These are phyloP conservation scores for Mythimna loreyi DNA, from an alignment of 2,888 invertebrate species.

Conservation along the genomic window DNA sequence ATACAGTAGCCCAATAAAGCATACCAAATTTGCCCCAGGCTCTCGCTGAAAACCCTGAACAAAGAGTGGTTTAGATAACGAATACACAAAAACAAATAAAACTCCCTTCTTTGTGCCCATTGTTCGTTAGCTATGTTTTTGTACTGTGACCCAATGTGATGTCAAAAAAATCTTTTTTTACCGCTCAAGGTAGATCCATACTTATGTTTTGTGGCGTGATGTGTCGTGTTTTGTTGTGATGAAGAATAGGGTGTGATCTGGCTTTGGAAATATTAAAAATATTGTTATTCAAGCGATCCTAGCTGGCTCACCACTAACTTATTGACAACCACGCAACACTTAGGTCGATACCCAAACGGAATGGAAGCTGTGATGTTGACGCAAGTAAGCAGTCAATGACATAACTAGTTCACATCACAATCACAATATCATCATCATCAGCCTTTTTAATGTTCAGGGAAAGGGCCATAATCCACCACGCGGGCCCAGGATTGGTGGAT, in stretches of 20 bases:
- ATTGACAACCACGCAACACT: too few species aligned
- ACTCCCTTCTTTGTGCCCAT: slow-evolving; percentile 66
- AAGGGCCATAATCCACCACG: too few species aligned
- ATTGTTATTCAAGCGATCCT: too few species aligned
- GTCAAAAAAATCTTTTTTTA: slow-evolving; percentile 32
- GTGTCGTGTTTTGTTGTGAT: neutral
- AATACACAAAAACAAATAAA: slow-evolving; percentile 75
- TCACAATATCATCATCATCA: too few species aligned
- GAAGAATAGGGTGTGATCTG: neutral
- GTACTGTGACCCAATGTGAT: slow-evolving; percentile 53
- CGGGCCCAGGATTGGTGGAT: too few species aligned
- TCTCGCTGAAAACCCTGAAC: slow-evolving; percentile 67
- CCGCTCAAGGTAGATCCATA: slow-evolving; percentile 17
- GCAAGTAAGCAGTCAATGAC: neutral
- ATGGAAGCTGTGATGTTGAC: too few species aligned
- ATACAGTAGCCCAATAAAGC: slow-evolving; percentile 66
- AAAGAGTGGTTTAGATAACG: slow-evolving; percentile 74
- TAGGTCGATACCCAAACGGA: too few species aligned
- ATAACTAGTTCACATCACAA: neutral
- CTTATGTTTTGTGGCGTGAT: neutral
- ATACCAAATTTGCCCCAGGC: slow-evolving; percentile 72
- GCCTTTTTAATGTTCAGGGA: too few species aligned
- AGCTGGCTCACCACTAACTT: too few species aligned
- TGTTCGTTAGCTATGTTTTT: slow-evolving; percentile 64
- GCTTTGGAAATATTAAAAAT: too few species aligned